A percentile compares a stretch with the other conserved stretches of the same genome.
These are phyloP conservation scores for Gymnoscelis rufifasciata DNA, from an alignment of 2,888 invertebrate genomes.

Conservation along the genomic window DNA sequence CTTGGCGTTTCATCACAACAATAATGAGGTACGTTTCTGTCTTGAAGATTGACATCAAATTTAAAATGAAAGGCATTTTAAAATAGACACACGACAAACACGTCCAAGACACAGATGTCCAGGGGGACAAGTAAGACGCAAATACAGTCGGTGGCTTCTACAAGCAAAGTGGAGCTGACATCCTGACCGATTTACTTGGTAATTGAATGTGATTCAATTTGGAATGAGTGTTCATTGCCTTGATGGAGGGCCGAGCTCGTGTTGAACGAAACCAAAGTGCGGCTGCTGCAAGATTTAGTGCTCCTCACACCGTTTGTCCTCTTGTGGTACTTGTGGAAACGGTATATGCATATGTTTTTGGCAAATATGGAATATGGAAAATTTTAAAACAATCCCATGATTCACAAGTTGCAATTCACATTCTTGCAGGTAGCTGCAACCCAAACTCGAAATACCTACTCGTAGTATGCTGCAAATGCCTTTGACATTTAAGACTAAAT, in stretches of 20 bases:
- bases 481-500: constrained; percentile 35
- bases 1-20: constrained; percentile 53
- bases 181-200: constrained; percentile 55
- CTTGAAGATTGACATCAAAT: constrained; percentile 25
- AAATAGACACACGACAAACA: not conserved
- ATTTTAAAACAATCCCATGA: not conserved
- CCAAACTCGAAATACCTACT: not conserved
- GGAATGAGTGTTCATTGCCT: constrained; percentile 46
- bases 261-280: constrained; percentile 40
- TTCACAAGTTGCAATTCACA: too few species aligned
- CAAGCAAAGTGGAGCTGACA: constrained; percentile 39
- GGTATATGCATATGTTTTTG: too few species aligned
- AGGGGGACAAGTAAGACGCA: constrained; percentile 27
- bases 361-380: too few species aligned
- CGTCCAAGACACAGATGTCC: constrained; percentile 9
- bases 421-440: not conserved
- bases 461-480: not conserved
- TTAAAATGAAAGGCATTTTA: constrained; percentile 9
- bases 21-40: constrained; percentile 40
- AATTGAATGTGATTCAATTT: constrained; percentile 60
- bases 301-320: not conserved
- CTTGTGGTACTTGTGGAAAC: too few species aligned
- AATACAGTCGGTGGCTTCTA: constrained; percentile 25
- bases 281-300: constrained; percentile 23
- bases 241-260: constrained; percentile 39